These are phyloP conservation scores for Telenomus remus DNA, from an alignment of 1,140 invertebrate species.

Conservation along the genomic window DNA sequence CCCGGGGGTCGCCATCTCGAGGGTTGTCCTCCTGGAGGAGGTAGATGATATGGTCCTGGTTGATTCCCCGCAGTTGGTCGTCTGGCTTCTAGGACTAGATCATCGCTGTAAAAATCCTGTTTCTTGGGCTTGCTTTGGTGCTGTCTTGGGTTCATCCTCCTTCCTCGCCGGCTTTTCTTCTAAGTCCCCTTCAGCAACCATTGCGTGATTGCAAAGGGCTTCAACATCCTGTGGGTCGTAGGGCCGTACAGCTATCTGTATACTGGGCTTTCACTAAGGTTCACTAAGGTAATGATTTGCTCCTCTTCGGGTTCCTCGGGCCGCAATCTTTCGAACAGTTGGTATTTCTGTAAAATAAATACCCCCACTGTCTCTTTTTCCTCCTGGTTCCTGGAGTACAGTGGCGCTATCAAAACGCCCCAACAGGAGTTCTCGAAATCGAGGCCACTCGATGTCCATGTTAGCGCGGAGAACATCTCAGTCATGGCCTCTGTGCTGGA, in stretches of 20 bases:
- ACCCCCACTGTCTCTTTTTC: conserved; percentile 7
- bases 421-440: conserved; percentile 23
- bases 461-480: conserved; percentile 12
- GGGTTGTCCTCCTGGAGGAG: too few relatives aligned
- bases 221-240: neutral
- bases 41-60: too few relatives aligned
- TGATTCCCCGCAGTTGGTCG: neutral
- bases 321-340: conserved; percentile 10
- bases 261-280: conserved; percentile 4
- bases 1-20: too few relatives aligned
- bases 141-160: neutral
- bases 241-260: conserved; percentile 2
- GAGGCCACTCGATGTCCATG: conserved; percentile 21
- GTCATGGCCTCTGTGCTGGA: conserved; percentile 16
- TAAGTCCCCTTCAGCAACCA: neutral
- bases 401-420: conserved; percentile 17
- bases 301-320: conserved; percentile 8
- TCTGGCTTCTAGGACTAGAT: neutral
- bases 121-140: neutral
- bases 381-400: conserved; percentile 22
- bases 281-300: conserved; percentile 1
- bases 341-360: conserved; percentile 14
- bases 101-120: conserved; percentile 7
- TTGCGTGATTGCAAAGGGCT: neutral
- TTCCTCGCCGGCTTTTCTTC: neutral